Evolutionary conservation across 2,113 vertebrate species (phyloP), one percentile per base, ranked within the genome.

Genomic region (Pipa parva): DNA sequence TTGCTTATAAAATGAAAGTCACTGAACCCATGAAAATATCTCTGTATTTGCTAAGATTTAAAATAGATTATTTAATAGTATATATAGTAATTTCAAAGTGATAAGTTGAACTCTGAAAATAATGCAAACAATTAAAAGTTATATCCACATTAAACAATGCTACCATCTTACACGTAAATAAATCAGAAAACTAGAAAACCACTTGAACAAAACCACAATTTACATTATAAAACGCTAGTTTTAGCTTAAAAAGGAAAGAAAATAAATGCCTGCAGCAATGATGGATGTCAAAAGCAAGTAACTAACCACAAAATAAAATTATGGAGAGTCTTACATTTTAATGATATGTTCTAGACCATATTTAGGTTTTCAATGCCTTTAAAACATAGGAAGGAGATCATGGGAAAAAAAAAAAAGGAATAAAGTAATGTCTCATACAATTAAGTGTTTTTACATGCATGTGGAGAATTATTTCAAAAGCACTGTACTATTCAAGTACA

Each of bases 111-210:
- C 79, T 87, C 86, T 68, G 77, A 88, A 90, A 87, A 86, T 84
- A 87, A 86, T 85, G 88, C 88, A 94, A 93, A 85, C 77, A 81
- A 85, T 85, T 87, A 87, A 89, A 88, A 91, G 87, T 83, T 85
- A 93, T 91, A 93, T 86, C 93, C 92, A 91, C 86, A 80, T 88
- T 85, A 91, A 88, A 91, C 86, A 91, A 64, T 79, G 74, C 82
- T 80, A 82, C 81, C 85, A 89, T 88, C 75, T 84, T 84, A 90
- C 88, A 84, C 84, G 76, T 78, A 83, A 81, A 78, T 75, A 78
- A 82, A 79, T 77, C 75, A 83, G 83, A 79, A 81, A 83, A 87
- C 88, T 86, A 91, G 84, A 90, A 91, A 87, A 82, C 82, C 85
- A 89, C 82, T 84, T 83, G 85, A 89, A 89, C 80, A 81, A 83